Base-by-base conservation (phyloP, 2,888 invertebrate genomes). In the Athalia rosae region DNA sequence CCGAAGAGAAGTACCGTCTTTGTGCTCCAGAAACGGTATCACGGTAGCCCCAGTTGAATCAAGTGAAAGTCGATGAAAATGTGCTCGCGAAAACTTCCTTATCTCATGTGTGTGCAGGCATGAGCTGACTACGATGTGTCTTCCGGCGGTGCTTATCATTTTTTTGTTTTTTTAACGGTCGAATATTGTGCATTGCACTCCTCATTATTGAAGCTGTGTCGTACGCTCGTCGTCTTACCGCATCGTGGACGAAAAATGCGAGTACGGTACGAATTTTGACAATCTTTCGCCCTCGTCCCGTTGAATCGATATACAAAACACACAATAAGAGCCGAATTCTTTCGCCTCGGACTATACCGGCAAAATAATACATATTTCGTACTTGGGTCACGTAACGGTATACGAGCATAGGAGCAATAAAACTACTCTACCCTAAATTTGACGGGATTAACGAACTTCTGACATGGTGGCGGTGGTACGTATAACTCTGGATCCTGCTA, bases 71-170 rank as follows among this genome's bases (percentile, higher is more conserved):
- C 48, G 28, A 67, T 53, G 50, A 50, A 53, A 67, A 4, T 9
- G 15, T 50, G 7, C 7, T 41, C 41, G 62, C 41, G 41, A 62
- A 8, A 15, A 15, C 8, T 8, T 41, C 62, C 41, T 53, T 67
- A 67, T 67, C 41, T 15, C 28, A 28, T 28, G 28, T 28, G 28
- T 28, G 28, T 28, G 28, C 28, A 28, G 28, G 15, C n/a, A 50
- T 9, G 48, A 48, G 48, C 47, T 4, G 48, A 66, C 13, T 7
- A 48, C 15, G 8, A 15, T 15, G 45, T 50, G 15, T 45, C 48
- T 66, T 48, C n/a, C 15, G 53, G 28, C 48, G 9, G 50, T 50
- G 53, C 45, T 53, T 28, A 53, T 53, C 67, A 67, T 67, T n/a
- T n/a, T 9, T 28, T 28, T 50, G 50, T 67, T 11, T 5, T 53